These are phyloP conservation scores for Syngnathus typhle DNA, from an alignment of 2,113 vertebrate species.

Conservation along the genomic window DNA sequence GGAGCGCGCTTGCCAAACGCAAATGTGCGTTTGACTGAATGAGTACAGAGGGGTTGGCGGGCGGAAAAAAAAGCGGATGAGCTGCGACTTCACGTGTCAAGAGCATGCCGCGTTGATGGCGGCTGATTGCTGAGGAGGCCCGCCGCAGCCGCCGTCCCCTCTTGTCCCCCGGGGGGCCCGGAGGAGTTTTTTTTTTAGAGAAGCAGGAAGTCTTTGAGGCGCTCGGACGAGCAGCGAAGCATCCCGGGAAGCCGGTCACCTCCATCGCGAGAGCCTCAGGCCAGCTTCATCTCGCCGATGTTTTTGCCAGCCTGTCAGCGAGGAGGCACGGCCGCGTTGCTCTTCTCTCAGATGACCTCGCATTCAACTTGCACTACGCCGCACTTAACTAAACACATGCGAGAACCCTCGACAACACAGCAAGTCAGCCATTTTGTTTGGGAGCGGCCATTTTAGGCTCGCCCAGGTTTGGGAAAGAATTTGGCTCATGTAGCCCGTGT, in stretches of 20 bases:
- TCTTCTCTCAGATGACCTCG: background rate
- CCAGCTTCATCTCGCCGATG: conserved; percentile 55
- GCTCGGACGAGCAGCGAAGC: conserved; percentile 52
- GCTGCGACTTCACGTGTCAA: conserved; percentile 56
- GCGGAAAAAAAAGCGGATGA: conserved; percentile 21
- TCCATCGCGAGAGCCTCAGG: conserved; percentile 39
- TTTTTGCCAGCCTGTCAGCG: conserved; percentile 59
- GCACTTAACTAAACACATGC: conserved; percentile 1
- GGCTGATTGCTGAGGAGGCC: conserved; percentile 38
- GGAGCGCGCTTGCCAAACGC: background rate
- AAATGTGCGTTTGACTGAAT: conserved; percentile 6
- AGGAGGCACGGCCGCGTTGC: conserved; percentile 36
- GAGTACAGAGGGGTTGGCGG: conserved; percentile 14
- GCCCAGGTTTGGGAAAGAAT: background rate
- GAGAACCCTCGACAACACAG: background rate
- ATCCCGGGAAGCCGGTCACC: conserved; percentile 45
- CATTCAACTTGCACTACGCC: background rate
- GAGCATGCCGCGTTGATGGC: conserved; percentile 11
- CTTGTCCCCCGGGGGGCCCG: conserved; percentile 37
- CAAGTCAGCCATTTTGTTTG: background rate
- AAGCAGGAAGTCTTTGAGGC: conserved; percentile 52
- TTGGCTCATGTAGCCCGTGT: too few relatives aligned
- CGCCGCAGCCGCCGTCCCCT: conserved; percentile 31
- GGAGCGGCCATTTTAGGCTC: background rate
- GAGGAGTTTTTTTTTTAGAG: conserved; percentile 34